Evolutionary conservation across 2,797 vertebrate species (phyloP).

Genomic region (Mareca strepera): DNA sequence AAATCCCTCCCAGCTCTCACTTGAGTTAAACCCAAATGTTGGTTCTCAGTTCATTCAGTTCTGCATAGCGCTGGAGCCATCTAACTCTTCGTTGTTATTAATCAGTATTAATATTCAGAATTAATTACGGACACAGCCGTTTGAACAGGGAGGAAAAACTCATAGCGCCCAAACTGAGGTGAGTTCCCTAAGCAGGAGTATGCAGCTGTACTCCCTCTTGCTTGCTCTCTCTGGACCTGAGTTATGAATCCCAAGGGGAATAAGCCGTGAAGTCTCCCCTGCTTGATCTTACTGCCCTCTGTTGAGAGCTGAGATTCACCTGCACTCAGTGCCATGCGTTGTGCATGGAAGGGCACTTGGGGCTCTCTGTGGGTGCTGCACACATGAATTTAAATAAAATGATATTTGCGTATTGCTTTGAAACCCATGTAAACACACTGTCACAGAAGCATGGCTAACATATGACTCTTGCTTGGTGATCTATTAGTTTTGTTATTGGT

Average conservation of each 20-base stretch:
- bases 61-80: not conserved
- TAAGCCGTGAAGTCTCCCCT: not conserved
- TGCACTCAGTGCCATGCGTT: fast-evolving
- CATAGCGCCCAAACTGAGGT: fast-evolving
- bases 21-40: not conserved
- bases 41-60: not conserved
- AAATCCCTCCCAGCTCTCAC: not conserved
- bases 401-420: not conserved
- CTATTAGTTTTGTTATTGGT: not conserved
- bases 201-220: not conserved
- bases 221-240: no score
- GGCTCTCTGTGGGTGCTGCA: not conserved
- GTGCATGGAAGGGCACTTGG: no score
- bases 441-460: not conserved
- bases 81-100: not conserved
- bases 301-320: not conserved
- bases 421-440: no score
- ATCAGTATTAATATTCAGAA: not conserved
- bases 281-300: not conserved
- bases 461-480: no score
- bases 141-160: not conserved
- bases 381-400: not conserved
- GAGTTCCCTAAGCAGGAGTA: not conserved
- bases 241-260: not conserved
- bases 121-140: not conserved